Conservation (phyloP, 1,140 invertebrate species). For the Sitophilus oryzae region DNA sequence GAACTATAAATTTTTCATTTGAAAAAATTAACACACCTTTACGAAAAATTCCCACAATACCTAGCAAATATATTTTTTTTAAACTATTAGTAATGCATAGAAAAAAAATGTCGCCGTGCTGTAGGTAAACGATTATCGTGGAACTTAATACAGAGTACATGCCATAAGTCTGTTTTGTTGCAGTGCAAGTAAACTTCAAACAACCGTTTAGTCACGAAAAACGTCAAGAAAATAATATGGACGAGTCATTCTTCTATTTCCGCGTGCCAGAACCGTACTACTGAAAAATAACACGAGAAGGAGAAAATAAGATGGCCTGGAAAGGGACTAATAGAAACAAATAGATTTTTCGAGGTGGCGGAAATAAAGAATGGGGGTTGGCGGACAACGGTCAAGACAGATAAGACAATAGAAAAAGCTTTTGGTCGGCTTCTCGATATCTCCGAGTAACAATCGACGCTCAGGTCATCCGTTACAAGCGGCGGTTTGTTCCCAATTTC, state of each 20-base stretch:
- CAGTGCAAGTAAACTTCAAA: neutral
- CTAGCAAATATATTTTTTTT: too few relatives aligned
- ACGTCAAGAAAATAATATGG: neutral
- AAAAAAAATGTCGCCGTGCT: neutral
- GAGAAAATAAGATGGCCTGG: neutral
- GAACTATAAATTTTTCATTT: neutral
- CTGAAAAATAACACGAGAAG: neutral
- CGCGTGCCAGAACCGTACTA: neutral
- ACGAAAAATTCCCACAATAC: too few relatives aligned
- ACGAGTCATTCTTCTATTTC: neutral
- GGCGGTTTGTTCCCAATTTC: neutral
- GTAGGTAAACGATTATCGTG: neutral
- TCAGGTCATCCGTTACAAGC: neutral
- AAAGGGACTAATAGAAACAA: constrained; percentile 16
- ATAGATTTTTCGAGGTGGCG: constrained; percentile 12
- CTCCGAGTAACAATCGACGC: neutral
- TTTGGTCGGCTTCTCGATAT: neutral
- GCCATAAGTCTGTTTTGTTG: neutral
- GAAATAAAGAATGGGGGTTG: constrained; percentile 14
- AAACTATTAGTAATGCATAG: too few relatives aligned
- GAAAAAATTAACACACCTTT: too few relatives aligned
- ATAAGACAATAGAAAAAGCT: constrained; percentile 17
- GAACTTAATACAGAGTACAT: neutral
- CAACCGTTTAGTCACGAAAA: neutral
- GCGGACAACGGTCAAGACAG: constrained; percentile 11